Percentiles rank a stretch among this genome's conserved stretches.
These are phyloP conservation scores for Accipiter virgatus DNA, from an alignment of 2,113 vertebrate genomes.

Conservation along the genomic window DNA sequence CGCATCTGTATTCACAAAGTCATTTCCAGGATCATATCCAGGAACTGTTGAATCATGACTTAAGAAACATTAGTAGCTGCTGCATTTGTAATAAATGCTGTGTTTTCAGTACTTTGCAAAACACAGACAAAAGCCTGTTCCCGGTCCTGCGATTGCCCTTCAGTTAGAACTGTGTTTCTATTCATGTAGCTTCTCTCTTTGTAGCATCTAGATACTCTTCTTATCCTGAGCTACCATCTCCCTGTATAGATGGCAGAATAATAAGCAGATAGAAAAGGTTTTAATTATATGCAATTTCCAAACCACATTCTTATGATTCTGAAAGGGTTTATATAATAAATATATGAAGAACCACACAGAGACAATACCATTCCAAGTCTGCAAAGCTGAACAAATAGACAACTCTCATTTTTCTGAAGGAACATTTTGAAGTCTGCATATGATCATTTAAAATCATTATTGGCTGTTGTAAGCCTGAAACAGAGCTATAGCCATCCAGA, in stretches of 20 bases:
- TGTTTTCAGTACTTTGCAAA: neutral
- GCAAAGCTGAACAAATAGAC: neutral
- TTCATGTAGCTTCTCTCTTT: neutral
- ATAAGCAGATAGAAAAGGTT: neutral
- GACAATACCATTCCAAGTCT: neutral
- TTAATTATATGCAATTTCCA: neutral
- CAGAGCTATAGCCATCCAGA: neutral
- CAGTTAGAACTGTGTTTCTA: neutral
- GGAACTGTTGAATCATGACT: neutral
- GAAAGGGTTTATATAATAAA: neutral
- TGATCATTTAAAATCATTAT: neutral
- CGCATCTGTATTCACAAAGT: neutral
- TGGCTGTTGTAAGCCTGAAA: neutral
- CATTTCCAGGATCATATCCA: neutral
- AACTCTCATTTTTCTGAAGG: neutral
- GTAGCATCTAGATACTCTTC: neutral
- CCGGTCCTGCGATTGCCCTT: neutral
- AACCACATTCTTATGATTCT: neutral
- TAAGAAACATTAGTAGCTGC: neutral
- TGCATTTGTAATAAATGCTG: neutral
- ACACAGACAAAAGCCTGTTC: neutral
- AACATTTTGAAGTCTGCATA: neutral
- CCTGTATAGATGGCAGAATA: neutral
- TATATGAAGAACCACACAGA: neutral
- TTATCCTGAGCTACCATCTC: neutral